Evolutionary conservation across 23 tunicate genomes (phyloP).

Genomic region (Botrylloides violaceus): DNA sequence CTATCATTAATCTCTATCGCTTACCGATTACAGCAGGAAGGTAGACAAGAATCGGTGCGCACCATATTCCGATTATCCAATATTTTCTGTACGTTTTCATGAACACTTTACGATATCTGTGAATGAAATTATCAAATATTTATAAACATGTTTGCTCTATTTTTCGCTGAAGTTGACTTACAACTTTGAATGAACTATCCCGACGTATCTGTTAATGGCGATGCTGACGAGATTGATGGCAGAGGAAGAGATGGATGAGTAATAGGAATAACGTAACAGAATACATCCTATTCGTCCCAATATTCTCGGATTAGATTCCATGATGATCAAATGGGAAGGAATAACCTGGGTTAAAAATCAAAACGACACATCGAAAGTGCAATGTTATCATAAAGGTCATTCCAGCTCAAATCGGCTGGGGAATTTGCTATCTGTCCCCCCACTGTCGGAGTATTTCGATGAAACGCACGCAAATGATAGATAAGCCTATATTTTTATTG

Average conservation of each 20-base stretch:
- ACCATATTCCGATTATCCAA: constrained; percentile 57
- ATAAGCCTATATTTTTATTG: no score
- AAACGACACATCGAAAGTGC: neutral
- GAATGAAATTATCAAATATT: neutral
- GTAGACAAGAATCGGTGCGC: constrained; percentile 44
- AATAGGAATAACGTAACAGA: constrained; percentile 29
- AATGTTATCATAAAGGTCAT: no score
- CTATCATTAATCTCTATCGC: no score
- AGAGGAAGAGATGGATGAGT: constrained; percentile 38
- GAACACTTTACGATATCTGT: constrained; percentile 55
- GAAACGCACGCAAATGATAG: no score
- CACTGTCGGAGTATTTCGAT: no score
- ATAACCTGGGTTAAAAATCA: neutral
- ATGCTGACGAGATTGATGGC: constrained; percentile 68
- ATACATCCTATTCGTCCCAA: constrained; percentile 13
- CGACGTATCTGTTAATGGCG: constrained; percentile 76
- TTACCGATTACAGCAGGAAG: constrained; percentile 50
- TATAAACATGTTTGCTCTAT: neutral
- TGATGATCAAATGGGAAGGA: constrained; percentile 7
- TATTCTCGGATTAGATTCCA: neutral
- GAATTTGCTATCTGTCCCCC: no score
- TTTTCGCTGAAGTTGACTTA: constrained; percentile 17
- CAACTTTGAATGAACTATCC: constrained; percentile 75
- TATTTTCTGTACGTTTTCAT: constrained; percentile 31
- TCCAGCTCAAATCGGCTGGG: no score